Conservation (phyloP, 2,888 invertebrate species). For the Pyrrhia umbra region DNA sequence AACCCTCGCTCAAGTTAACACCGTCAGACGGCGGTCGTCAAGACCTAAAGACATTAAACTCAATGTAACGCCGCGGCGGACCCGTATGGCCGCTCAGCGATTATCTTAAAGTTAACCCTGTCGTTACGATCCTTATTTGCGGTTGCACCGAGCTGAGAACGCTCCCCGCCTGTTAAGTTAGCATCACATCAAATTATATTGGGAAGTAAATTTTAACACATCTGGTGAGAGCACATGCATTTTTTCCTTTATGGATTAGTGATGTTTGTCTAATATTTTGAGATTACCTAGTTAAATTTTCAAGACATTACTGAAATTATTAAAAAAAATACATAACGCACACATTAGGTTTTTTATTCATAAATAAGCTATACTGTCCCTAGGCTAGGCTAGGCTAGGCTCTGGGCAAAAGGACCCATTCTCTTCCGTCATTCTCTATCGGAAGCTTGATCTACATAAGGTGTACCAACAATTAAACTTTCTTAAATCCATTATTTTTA, state of each 20-base stretch:
- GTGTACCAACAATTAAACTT: too few relatives aligned
- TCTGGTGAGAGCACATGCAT: constrained; percentile 46
- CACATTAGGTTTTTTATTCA: too few relatives aligned
- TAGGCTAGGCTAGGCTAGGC: too few relatives aligned
- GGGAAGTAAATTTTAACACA: constrained; percentile 58
- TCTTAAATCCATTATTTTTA: too few relatives aligned
- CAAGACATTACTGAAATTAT: too few relatives aligned
- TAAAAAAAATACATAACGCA: too few relatives aligned
- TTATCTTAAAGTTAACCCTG: constrained; percentile 87
- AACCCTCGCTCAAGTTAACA: constrained; percentile 76
- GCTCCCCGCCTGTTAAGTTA: constrained; percentile 66
- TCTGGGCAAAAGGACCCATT: too few relatives aligned
- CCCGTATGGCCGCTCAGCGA: constrained; percentile 78
- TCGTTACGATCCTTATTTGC: constrained; percentile 86
- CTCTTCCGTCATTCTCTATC: too few relatives aligned
- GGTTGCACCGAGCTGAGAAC: constrained; percentile 74
- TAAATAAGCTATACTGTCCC: too few relatives aligned
- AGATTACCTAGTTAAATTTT: too few relatives aligned
- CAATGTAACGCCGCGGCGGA: constrained; percentile 75
- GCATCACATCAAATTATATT: constrained; percentile 65
- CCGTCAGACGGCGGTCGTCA: constrained; percentile 72
- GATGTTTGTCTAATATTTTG: too few relatives aligned
- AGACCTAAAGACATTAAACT: constrained; percentile 82
- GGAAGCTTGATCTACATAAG: too few relatives aligned
- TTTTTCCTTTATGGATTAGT: not conserved